Base-by-base conservation (phyloP, 2,113 vertebrate species). In the Chionomys nivalis region DNA sequence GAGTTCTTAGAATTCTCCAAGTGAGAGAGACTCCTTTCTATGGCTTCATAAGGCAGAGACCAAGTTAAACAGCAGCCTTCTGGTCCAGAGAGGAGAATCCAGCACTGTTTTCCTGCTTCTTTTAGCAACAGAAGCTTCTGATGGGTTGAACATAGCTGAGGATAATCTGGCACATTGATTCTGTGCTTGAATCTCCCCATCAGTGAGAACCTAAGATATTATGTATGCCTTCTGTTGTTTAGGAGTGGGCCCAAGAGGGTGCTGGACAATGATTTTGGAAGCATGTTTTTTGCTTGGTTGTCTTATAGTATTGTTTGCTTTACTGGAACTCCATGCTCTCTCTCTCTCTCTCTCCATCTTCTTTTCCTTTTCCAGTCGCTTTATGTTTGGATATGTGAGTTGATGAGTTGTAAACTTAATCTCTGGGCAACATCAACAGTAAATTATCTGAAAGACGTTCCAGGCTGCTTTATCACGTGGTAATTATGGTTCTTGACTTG, bases 251-350 rank as follows among this genome's bases (percentile, higher is more conserved):
- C 98, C 97, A 96, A 90, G 17, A 97, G 81, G 97, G 61, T 96
- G 95, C 97, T 93, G 97, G 97, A 97, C 98, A 98, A 98, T 98
- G 98, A 98, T 98, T 97, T 98, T 96, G 87, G 92, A 96, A 97
- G 97, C 91, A 96, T 91, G 78, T 94, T 94, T 61, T 61, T 87
- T 83, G 77, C 95, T 96, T 96, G 94, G 97, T 82, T 52, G 97
- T 21, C 92, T 96, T 97, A 97, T 86, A 92, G 90, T 87, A 94
- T 93, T 98, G 95, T 95, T 96, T 94, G 85, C 89, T 96, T 97
- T 96, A 75, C 91, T 58, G 94, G 44, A 92, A 94, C 89, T 96
- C 97, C 91, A 47, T 63, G 23, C 8, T 83, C 83, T 11, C 61
- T 47, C 3, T 39, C n/a, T 23, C 92, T 95, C 52, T 65, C 94